These are phyloP conservation scores for Cervus canadensis DNA, from an alignment of 2,113 vertebrate species.

Conservation along the genomic window DNA sequence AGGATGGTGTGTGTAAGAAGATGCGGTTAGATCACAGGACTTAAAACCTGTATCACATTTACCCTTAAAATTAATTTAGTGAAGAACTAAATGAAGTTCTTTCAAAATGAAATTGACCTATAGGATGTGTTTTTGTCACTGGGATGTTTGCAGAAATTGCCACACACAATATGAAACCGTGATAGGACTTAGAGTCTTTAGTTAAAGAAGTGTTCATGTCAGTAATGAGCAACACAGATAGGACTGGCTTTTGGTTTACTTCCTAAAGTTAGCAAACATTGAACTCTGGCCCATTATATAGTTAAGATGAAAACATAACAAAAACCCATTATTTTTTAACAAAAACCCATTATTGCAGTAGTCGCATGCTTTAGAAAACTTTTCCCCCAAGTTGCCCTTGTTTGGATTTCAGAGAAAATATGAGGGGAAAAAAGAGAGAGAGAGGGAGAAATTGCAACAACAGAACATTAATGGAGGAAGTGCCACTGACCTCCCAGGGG, in stretches of 20 bases:
- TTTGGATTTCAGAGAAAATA: background rate
- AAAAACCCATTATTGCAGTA: background rate
- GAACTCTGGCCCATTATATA: background rate
- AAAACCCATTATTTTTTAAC: background rate
- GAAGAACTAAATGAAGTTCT: background rate
- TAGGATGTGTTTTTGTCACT: background rate
- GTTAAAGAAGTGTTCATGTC: background rate
- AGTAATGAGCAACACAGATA: background rate
- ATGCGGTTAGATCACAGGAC: background rate
- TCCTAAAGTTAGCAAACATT: background rate
- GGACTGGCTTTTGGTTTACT: background rate
- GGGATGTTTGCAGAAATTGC: background rate
- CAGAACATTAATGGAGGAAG: background rate
- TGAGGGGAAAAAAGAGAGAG: background rate
- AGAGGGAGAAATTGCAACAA: background rate
- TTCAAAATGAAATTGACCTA: background rate
- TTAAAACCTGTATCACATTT: background rate
- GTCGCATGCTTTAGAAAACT: background rate
- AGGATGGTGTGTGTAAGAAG: background rate
- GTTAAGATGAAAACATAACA: background rate
- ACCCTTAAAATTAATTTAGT: background rate
- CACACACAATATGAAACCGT: background rate
- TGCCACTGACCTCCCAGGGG: rapidly evolving
- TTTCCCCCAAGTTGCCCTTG: background rate
- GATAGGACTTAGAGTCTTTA: background rate